Evolutionary conservation across 1,140 invertebrate genomes (phyloP), one percentile per base, ranked within the genome.

Genomic region (Brachionus asplanchnoidis): DNA sequence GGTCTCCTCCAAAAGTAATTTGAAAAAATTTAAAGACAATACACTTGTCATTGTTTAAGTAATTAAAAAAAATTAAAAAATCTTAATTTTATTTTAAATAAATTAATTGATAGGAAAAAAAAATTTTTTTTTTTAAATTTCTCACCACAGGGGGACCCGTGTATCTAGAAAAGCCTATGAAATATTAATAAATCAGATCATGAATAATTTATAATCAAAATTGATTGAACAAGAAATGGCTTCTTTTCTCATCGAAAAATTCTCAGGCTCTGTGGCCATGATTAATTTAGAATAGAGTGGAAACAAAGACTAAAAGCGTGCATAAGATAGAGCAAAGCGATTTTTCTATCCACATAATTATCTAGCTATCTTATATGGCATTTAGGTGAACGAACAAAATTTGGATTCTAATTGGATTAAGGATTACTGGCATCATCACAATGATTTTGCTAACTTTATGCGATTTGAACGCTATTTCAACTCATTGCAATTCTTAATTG

Each of bases 401-500:
- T 20, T 42, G 20, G 32, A 73, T 42, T 42, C 32, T 73, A 73
- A 73, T 73, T 73, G 68, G 68, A 73, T 73, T 73, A 73, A 14
- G 17, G 68, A 73, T 73, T 73, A 73, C 32, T 73, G 68, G 68
- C 68, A 73, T 73, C 28, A 73, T 40, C 28, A 73, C 8, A 42
- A 44, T 73, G 28, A n/a, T 73, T 73, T 73, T 73, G 32, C 40
- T 73, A 40, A 32, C 36, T 40, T 73, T 68, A 40, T 73, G n/a
- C 9, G 32, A 40, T 73, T 73, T 73, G 68, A 73, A 73, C 68
- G 68, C 36, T 73, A 44, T 73, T 73, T 73, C 40, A 73, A 42
- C 40, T 44, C 68, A 40, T 42, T 73, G 68, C 36, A 73, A 73
- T 73, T 73, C 36, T 46, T 73, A 73, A 73, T 73, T 73, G 68